A percentile compares a stretch with the other conserved stretches of the same genome.
Evolutionary conservation across 2,888 invertebrate species (phyloP).

Genomic region (Mayetiola destructor): DNA sequence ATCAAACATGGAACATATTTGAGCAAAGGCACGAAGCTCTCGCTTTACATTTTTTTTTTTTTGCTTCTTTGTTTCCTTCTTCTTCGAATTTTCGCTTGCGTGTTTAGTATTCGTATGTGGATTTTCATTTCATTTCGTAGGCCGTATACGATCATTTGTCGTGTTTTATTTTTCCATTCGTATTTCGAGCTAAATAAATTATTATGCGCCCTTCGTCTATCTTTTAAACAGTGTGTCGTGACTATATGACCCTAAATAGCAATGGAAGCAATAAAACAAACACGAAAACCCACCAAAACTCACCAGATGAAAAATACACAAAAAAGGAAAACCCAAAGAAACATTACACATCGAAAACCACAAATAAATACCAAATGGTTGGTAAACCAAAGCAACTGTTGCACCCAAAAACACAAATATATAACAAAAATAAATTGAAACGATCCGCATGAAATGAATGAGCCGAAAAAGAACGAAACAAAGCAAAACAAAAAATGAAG

Average conservation of each 20-base stretch:
- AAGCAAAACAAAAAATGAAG: too few species aligned
- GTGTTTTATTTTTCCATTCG: not conserved
- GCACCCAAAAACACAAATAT: slow-evolving; percentile 6
- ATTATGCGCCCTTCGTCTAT: slow-evolving; percentile 9
- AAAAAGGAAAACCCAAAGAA: not conserved
- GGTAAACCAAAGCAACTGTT: slow-evolving; percentile 1
- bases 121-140: too few species aligned
- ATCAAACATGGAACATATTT: too few species aligned
- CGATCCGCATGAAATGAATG: too few species aligned
- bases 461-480: too few species aligned
- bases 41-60: not conserved
- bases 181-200: slow-evolving; percentile 1
- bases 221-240: not conserved
- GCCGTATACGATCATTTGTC: too few species aligned
- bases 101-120: too few species aligned
- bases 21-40: too few species aligned
- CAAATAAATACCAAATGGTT: not conserved
- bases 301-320: not conserved
- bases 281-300: not conserved
- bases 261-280: not conserved
- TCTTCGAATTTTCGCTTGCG: too few species aligned
- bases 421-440: too few species aligned
- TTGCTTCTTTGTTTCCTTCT: too few species aligned
- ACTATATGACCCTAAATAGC: not conserved
- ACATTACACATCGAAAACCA: not conserved